Evolutionary conservation across 2,797 vertebrate species (phyloP).

Genomic region (Gymnothorax reevesii): DNA sequence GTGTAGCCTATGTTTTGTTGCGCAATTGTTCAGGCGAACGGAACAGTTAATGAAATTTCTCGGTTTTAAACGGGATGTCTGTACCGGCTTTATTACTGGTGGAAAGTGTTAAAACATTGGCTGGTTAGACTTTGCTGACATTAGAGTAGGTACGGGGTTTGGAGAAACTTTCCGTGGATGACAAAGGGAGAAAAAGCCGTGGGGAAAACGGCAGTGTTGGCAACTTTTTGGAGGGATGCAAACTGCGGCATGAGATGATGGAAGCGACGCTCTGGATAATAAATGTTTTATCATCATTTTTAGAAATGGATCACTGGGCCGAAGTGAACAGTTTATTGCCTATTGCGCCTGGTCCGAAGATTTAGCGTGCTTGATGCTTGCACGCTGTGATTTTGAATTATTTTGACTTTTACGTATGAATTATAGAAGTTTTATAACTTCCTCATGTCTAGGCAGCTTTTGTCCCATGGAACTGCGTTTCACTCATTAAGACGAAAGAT

Average conservation of each 20-base stretch:
- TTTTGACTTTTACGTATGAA: neutral
- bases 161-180: constrained; percentile 2
- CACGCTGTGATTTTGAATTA: neutral
- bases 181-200: neutral
- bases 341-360: neutral
- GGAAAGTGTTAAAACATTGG: neutral
- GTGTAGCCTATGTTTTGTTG: neutral
- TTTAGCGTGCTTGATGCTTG: neutral
- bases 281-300: neutral
- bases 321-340: neutral
- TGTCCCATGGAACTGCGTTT: neutral
- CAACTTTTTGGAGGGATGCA: neutral
- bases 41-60: neutral
- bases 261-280: neutral
- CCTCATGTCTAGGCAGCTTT: neutral
- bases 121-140: neutral
- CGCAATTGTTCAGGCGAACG: neutral
- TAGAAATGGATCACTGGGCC: neutral
- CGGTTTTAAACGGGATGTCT: neutral
- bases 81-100: neutral
- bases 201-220: neutral
- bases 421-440: neutral
- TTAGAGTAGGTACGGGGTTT: neutral
- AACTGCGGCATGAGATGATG: neutral
- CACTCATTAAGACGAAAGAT: neutral